phyloP scores from a whole-genome alignment of 92 coral and sea anemone species.

The Epizoanthus illoricatus region DNA sequence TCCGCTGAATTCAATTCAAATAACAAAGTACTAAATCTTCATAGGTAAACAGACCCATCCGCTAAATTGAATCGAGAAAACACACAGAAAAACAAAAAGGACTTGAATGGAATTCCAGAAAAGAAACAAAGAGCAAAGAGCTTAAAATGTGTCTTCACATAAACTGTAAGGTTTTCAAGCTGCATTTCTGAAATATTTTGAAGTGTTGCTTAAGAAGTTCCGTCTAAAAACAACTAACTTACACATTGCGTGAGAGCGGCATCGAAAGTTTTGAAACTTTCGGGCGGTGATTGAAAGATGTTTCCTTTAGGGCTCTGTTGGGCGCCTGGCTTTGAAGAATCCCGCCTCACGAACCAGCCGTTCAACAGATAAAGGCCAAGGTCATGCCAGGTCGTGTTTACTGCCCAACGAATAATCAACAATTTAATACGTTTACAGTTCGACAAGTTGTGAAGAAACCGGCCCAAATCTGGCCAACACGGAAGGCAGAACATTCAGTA shows the following conservation, averaged over 20 bases:
- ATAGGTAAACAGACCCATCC: neutral
- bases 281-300: constrained; percentile 25
- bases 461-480: neutral
- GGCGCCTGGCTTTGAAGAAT: constrained; percentile 40
- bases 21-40: neutral
- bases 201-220: neutral
- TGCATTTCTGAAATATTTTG: neutral
- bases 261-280: constrained; percentile 38
- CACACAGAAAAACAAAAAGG: neutral
- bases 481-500: no score
- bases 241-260: constrained; percentile 43
- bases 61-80: neutral
- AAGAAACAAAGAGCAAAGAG: neutral
- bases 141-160: neutral
- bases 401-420: constrained; percentile 1
- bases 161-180: neutral
- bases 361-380: constrained; percentile 22
- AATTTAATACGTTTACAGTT: neutral
- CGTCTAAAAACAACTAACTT: neutral
- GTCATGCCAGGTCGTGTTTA: constrained; percentile 22
- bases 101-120: neutral
- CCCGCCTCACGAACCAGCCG: constrained; percentile 23
- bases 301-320: constrained; percentile 32
- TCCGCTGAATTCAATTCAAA: neutral
- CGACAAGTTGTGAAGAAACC: neutral